Evolutionary conservation across 2,113 vertebrate species (phyloP).

Genomic region (Bos taurus): DNA sequence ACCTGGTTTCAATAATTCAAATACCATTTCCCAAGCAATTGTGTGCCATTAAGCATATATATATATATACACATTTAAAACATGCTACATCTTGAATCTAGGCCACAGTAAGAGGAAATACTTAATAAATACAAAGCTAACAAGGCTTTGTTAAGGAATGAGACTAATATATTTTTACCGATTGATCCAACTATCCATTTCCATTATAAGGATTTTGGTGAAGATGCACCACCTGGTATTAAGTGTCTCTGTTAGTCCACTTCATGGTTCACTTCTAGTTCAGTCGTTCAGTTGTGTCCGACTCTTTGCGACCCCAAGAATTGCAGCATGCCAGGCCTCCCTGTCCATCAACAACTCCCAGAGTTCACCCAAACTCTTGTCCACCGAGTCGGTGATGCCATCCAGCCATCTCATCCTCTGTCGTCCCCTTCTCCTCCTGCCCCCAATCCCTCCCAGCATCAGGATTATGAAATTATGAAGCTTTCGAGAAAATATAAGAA

Average conservation of each 20-base stretch:
- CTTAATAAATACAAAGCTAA: neutral
- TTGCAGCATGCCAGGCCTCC: no score
- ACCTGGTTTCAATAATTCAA: neutral
- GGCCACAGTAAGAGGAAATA: neutral
- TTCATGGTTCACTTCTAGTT: no score
- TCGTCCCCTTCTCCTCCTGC: no score
- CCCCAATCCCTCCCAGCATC: no score
- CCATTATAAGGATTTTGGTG: neutral
- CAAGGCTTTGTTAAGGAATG: neutral
- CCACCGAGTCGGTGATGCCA: no score
- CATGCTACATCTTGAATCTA: neutral
- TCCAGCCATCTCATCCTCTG: no score
- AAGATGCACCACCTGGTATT: neutral
- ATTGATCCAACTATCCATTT: neutral
- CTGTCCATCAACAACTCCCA: no score
- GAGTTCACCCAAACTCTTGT: no score
- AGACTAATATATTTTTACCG: neutral
- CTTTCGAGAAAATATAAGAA: neutral
- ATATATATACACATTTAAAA: neutral
- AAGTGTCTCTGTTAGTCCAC: neutral
- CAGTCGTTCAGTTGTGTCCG: rapidly evolving
- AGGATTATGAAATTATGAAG: neutral
- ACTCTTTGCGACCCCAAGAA: no score
- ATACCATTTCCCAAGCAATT: neutral
- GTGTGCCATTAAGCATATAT: neutral